Evolutionary conservation across 2,888 invertebrate genomes (phyloP).

Genomic region (Crossocerus cetratus): DNA sequence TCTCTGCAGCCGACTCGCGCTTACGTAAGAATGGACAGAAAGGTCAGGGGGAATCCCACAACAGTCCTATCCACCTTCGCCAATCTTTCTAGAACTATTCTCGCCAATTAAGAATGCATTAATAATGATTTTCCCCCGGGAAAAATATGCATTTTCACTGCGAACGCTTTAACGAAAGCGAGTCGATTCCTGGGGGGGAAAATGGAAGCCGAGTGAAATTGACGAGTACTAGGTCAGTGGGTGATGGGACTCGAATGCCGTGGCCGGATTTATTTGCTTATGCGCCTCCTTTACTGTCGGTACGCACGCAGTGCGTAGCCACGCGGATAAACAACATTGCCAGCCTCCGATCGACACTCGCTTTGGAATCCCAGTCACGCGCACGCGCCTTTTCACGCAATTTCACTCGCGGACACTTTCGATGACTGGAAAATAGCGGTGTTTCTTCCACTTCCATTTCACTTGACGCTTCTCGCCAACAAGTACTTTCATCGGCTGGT

Average conservation of each 20-base stretch:
- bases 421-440: neutral
- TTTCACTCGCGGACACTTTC: neutral
- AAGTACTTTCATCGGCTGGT: neutral
- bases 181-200: too few species aligned
- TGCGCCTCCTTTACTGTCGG: neutral
- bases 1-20: neutral
- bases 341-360: neutral
- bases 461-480: neutral
- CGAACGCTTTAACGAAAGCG: too few species aligned
- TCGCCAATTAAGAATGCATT: too few species aligned
- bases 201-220: constrained; percentile 64
- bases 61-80: too few species aligned
- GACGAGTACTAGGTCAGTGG: constrained; percentile 69
- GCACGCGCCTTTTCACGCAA: too few species aligned
- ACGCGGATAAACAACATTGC: constrained; percentile 28
- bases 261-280: constrained; percentile 24
- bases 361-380: too few species aligned
- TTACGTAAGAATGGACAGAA: neutral
- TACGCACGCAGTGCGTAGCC: neutral
- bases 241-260: constrained; percentile 57
- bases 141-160: too few species aligned
- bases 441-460: neutral
- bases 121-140: too few species aligned
- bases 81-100: too few species aligned
- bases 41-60: constrained; percentile 9